phyloP scores from a whole-genome alignment of 1,140 invertebrate genomes.

The Microplitis mediator region DNA sequence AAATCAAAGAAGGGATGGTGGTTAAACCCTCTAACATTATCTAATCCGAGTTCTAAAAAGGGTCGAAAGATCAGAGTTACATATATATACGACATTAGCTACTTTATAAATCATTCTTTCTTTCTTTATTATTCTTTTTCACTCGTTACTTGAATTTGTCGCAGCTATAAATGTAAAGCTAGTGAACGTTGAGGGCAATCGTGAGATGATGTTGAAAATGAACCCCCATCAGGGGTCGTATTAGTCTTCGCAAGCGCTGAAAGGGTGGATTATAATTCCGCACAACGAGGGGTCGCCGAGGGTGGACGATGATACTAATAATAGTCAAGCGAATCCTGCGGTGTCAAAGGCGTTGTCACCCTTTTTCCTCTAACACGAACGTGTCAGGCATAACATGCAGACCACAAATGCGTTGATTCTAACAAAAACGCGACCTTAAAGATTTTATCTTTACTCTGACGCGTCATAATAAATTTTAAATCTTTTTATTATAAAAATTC shows the following conservation, averaged over 20 bases:
- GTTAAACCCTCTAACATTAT: neutral
- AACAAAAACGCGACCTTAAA: neutral
- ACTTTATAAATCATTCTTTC: neutral
- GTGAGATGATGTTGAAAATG: conserved; percentile 8
- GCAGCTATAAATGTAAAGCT: conserved; percentile 6
- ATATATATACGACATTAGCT: neutral
- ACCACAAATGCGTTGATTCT: conserved; percentile 14
- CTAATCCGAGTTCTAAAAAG: neutral
- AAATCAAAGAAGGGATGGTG: neutral
- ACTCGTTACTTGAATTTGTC: neutral
- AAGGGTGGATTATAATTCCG: conserved; percentile 30
- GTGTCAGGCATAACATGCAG: neutral
- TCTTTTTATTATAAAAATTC: too few species aligned
- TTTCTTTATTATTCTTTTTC: neutral
- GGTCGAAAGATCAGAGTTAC: conserved; percentile 1
- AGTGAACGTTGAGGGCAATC: neutral
- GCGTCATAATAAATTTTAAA: too few species aligned
- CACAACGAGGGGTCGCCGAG: conserved; percentile 14
- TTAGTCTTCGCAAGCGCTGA: conserved; percentile 17
- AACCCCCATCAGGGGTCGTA: conserved; percentile 6
- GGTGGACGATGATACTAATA: conserved; percentile 28
- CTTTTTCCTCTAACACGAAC: conserved; percentile 3
- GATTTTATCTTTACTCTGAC: neutral
- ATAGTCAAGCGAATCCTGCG: conserved; percentile 23
- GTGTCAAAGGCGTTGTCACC: conserved; percentile 18